phyloP scores from a whole-genome alignment of 2,797 vertebrate species.

The Mus minutoides region DNA sequence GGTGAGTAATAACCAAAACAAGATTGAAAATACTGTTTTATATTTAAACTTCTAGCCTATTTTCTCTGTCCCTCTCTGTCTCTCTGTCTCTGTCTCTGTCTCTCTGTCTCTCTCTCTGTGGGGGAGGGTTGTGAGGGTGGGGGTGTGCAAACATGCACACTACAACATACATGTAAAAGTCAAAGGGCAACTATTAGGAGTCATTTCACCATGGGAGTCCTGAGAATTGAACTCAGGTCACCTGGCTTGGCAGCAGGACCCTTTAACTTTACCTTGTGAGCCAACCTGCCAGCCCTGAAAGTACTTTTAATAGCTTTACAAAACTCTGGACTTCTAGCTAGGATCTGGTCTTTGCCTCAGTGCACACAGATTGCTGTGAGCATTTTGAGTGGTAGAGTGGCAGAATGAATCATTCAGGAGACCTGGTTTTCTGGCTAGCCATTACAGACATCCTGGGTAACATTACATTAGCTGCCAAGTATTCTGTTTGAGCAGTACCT shows the following conservation, averaged over 20 bases:
- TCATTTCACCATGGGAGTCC: not conserved
- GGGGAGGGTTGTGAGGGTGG: not conserved
- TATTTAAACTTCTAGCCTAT: not conserved
- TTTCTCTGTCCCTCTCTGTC: not conserved
- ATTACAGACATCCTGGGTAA: slow-evolving; percentile 53
- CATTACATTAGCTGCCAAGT: slow-evolving; percentile 54
- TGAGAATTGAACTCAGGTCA: not conserved
- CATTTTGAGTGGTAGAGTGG: slow-evolving; percentile 24
- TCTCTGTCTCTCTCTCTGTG: not conserved
- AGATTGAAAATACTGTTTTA: slow-evolving; percentile 35
- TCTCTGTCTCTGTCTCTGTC: no score
- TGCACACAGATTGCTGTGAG: slow-evolving; percentile 31
- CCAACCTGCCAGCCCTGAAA: not conserved
- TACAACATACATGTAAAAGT: not conserved
- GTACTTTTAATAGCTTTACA: slow-evolving; percentile 49
- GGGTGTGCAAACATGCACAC: not conserved
- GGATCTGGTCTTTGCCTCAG: slow-evolving; percentile 38
- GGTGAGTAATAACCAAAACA: not conserved
- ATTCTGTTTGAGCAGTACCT: slow-evolving; percentile 59
- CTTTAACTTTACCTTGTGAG: not conserved
- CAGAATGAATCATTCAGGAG: slow-evolving; percentile 54
- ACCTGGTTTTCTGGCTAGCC: not conserved
- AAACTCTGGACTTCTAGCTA: slow-evolving; percentile 12
- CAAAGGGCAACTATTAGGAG: not conserved
- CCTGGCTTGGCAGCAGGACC: not conserved